Conservation (phyloP, 2,797 vertebrate species). For the Myoxocephalus aenaeus region DNA sequence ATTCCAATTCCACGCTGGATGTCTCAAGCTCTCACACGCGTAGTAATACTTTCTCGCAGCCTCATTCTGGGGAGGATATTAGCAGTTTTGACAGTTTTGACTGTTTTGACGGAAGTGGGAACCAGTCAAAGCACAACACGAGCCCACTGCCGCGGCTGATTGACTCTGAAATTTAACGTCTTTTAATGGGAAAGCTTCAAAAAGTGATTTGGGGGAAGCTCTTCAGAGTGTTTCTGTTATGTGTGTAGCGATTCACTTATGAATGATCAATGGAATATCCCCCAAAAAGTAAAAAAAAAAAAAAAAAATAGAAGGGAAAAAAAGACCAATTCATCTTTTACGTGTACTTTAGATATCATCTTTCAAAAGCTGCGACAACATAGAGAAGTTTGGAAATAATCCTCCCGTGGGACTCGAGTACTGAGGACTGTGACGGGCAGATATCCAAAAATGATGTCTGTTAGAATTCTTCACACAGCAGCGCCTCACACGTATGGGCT, state of each 20-base stretch:
- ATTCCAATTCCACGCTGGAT: constrained; percentile 49
- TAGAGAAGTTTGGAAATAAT: constrained; percentile 35
- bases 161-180: constrained; percentile 12
- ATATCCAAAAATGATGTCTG: constrained; percentile 35
- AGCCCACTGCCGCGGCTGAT: constrained; percentile 34
- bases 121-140: constrained; percentile 28
- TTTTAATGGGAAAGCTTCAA: constrained; percentile 41
- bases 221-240: constrained; percentile 3
- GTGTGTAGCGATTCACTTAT: background rate
- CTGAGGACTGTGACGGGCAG: constrained; percentile 27
- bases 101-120: constrained; percentile 54
- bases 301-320: background rate
- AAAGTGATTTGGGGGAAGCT: constrained; percentile 16
- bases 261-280: constrained; percentile 7
- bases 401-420: constrained; percentile 16
- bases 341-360: constrained; percentile 15
- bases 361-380: background rate
- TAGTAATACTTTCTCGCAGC: constrained; percentile 40
- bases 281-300: too few species aligned
- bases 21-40: constrained; percentile 39
- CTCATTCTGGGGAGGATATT: constrained; percentile 55
- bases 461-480: constrained; percentile 45
- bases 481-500: constrained; percentile 2
- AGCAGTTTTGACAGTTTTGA: constrained; percentile 47
- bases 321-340: constrained; percentile 2